These are phyloP conservation scores for Arenicola marina DNA, from an alignment of 2,888 invertebrate species.

Conservation along the genomic window DNA sequence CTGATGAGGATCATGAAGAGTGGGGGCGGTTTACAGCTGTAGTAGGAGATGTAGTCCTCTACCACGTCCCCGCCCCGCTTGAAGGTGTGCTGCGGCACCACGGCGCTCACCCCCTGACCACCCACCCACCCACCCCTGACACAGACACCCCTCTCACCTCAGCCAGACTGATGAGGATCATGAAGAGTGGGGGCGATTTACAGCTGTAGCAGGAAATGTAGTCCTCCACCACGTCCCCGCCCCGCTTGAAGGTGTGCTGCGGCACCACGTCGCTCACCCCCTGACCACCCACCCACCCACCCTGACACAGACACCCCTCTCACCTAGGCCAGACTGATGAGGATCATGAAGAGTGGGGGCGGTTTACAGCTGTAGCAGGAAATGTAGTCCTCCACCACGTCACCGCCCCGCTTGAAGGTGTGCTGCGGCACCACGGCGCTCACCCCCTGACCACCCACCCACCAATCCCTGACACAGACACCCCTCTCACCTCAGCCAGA, in stretches of 20 bases:
- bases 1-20: constrained; percentile 90
- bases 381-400: constrained; percentile 71
- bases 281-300: neutral
- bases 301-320: constrained; percentile 32
- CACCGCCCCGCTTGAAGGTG: constrained; percentile 24
- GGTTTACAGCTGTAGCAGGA: constrained; percentile 92
- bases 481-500: constrained; percentile 74
- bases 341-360: constrained; percentile 85
- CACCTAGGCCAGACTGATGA: constrained; percentile 87
- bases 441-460: constrained; percentile 29
- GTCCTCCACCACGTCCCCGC: constrained; percentile 62
- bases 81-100: constrained; percentile 58
- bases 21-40: constrained; percentile 88
- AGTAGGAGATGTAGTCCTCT: constrained; percentile 83
- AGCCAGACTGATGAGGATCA: constrained; percentile 84
- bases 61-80: constrained; percentile 43
- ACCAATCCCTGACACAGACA: neutral
- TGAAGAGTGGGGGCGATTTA: constrained; percentile 86
- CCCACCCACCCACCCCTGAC: too few species aligned
- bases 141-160: too few species aligned
- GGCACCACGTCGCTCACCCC: constrained; percentile 62
- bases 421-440: constrained; percentile 61
- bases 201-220: constrained; percentile 93
- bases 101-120: constrained; percentile 46
- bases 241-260: neutral